Conservation (phyloP, 2,888 invertebrate species). For the Clanis bilineata region DNA sequence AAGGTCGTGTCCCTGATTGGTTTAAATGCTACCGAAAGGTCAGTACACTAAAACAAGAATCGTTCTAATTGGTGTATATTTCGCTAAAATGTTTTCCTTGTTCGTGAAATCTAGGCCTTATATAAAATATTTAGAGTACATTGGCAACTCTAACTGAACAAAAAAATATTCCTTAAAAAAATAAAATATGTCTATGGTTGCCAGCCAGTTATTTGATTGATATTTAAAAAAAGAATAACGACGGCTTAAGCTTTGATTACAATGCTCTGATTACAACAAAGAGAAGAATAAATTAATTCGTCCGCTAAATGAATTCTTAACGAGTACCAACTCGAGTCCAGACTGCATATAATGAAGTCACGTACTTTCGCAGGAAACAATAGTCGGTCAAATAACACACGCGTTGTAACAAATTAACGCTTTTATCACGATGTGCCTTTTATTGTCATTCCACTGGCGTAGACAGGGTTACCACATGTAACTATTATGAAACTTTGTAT, state of each 20-base stretch:
- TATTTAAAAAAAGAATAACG: background rate
- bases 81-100: background rate
- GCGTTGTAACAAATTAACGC: constrained; percentile 12
- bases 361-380: constrained; percentile 10
- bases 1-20: constrained; percentile 13
- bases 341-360: constrained; percentile 6
- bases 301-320: background rate
- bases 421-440: constrained; percentile 12
- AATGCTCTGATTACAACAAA: background rate
- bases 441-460: constrained; percentile 6
- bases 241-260: background rate
- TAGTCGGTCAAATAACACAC: constrained; percentile 9
- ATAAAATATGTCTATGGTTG: no score
- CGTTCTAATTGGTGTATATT: background rate
- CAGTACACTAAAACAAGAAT: background rate
- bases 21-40: constrained; percentile 7
- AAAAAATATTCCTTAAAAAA: no score
- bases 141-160: no score
- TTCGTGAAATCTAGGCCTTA: background rate
- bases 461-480: background rate
- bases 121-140: background rate
- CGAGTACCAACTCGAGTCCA: background rate
- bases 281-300: background rate
- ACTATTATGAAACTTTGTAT: background rate
- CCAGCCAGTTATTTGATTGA: no score